Evolutionary conservation across 2,797 vertebrate genomes (phyloP).

Genomic region (Forpus xanthops): DNA sequence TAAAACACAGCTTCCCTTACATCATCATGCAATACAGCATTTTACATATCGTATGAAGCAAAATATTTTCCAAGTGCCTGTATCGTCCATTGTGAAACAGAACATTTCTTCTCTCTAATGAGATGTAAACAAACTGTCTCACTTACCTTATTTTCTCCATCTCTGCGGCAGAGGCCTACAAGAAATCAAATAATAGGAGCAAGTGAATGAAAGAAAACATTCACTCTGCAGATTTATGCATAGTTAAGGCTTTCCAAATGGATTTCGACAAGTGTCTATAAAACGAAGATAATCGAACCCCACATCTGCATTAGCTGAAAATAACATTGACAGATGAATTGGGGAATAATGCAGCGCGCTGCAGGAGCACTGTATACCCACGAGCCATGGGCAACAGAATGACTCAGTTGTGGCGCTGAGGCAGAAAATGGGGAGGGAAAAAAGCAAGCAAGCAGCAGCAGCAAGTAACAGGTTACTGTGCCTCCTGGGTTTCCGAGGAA

Average conservation of each 20-base stretch:
- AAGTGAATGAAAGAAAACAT: conserved; percentile 73
- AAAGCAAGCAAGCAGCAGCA: not conserved
- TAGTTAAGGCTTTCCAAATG: conserved; percentile 67
- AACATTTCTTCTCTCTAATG: conserved; percentile 12
- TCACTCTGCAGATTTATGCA: conserved; percentile 70
- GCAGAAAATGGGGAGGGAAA: conserved; percentile 38
- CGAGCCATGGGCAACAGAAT: conserved; percentile 64
- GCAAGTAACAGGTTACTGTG: conserved; percentile 89
- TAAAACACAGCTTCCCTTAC: conserved; percentile 25
- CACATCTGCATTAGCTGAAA: conserved; percentile 68
- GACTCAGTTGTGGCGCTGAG: conserved; percentile 74
- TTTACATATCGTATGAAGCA: not conserved
- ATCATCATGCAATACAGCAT: conserved; percentile 18
- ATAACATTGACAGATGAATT: conserved; percentile 18
- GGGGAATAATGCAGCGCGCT: conserved; percentile 43
- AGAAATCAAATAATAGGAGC: conserved; percentile 81
- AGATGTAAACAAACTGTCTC: conserved; percentile 71
- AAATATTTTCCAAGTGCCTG: conserved; percentile 36
- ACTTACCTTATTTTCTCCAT: conserved; percentile 92
- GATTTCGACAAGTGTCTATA: conserved; percentile 38
- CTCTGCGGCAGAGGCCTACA: conserved; percentile 90
- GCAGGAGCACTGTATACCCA: conserved; percentile 55
- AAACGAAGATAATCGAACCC: conserved; percentile 15
- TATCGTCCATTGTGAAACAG: conserved; percentile 11
- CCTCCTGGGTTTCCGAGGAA: conserved; percentile 76